Evolutionary conservation across 2,888 invertebrate species (phyloP), one percentile per base, ranked within the genome.

Genomic region (Gnatocerus cornutus): DNA sequence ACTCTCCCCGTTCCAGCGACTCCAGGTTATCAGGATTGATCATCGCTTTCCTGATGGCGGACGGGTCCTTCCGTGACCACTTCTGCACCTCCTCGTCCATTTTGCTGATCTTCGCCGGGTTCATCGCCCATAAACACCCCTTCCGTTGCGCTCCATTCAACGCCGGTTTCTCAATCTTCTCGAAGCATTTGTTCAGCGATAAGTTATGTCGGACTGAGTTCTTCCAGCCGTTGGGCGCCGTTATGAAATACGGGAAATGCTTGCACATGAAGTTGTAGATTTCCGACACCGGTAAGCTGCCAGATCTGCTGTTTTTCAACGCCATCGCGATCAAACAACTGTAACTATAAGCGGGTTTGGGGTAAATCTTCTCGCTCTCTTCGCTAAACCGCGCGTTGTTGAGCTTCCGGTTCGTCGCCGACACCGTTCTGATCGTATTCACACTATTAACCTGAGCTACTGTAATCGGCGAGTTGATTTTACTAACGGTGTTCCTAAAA

Each of bases 181-280:
- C 97, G 85, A 99, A 99, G 86, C 98, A 98, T 86, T 99, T 98
- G 87, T 99, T 99, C 77, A 99, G 86, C 75, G 97, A 98, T 76
- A 99, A 88, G 87, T 99, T 99, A 84, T 99, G 99, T 76, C 99
- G 89, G 0, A 99, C 98, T 2, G 98, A 98, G 84, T 99, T 99
- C 86, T 99, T 99, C 99, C 99, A 99, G 10, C 98, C 98, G 82
- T 94, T 96, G 14, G 98, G 98, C 7, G 99, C 99, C 0, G 97
- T 98, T 87, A 97, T 97, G 85, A 99, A 99, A 85, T 98, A 99
- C 0, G 99, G 99, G 83, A 99, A 99, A 84, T 99, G 97, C 85
- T 97, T 95, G 94, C 97, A 98, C 94, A 99, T 98, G 83, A 99
- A 99, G 84, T 95, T 97, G 85, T 99, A 99, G 78, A 99, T 99